Evolutionary conservation across 2,113 vertebrate genomes (phyloP), one percentile per base, ranked within the genome.

Genomic region (Amphilophus citrinellus): DNA sequence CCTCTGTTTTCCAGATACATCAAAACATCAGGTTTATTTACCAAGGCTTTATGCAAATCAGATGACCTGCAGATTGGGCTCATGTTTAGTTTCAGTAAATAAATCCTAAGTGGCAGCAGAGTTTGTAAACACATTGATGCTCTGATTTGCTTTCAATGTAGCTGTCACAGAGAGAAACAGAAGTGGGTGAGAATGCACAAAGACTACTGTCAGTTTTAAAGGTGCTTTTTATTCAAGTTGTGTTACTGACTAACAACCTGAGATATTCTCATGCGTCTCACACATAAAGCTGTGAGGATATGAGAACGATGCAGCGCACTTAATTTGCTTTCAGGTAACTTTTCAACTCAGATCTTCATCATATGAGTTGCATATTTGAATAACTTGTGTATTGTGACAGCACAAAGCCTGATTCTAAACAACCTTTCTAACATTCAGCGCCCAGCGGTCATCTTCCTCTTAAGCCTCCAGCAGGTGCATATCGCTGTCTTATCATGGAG

Each of bases 401-500:
- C 18, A 13, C 15, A 50, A 59, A 63, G 22, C 18, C 39, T 27
- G 17, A 8, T 35, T 68, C 50, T 61, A 30, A 62, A 61, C 32
- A 71, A 44, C 47, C 20, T 42, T 42, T 61, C 65, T 35, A 39
- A 18, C 17, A 66, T 62, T 76, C 76, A 65, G 58, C 32, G 61
- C 35, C 65, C 83, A 80, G 47, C 1, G 20, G 62, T 35, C 71
- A 30, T 65, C 37, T 58, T 62, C 44, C 65, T 66, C 73, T 76
- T 60, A 50, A 81, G 57, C 57, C 83, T 58, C 53, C 61, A 83
- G 80, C 78, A 88, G 84, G 85, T 89, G 91, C 77, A 77, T 17
- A 85, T 75, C 32, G 30, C 65, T 56, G 61, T 76, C 83, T 86
- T 75, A 83, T 91, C 86, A 68, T 84, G 79, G 76, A 89, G 76